Conservation (phyloP, 2,888 invertebrate species). For the Iphiclides podalirius region DNA sequence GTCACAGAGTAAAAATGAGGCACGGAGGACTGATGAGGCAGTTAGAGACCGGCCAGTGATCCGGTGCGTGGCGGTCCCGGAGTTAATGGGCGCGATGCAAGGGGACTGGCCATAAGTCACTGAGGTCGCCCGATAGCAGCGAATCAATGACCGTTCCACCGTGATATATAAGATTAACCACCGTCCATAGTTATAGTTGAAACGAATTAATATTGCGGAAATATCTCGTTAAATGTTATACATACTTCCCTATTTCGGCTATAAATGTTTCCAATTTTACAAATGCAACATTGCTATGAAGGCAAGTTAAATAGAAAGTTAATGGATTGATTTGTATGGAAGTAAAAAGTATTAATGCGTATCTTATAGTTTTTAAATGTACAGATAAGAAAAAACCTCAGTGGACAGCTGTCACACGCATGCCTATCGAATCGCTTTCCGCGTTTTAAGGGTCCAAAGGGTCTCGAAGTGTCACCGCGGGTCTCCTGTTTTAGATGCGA, state of each 20-base stretch:
- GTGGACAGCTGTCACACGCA: conserved; percentile 68
- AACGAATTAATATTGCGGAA: conserved; percentile 70
- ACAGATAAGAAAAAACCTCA: conserved; percentile 41
- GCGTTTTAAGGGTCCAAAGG: conserved; percentile 46
- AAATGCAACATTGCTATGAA: no score
- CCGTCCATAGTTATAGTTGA: conserved; percentile 73
- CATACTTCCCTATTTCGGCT: conserved; percentile 1
- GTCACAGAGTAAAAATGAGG: conserved; percentile 71
- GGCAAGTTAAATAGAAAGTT: no score
- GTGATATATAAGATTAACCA: conserved; percentile 75
- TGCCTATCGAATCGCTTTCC: conserved; percentile 49
- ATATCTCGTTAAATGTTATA: conserved; percentile 62
- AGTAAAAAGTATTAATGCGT: neutral
- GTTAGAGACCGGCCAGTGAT: conserved; percentile 43
- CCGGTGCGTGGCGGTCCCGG: conserved; percentile 27
- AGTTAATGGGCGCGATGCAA: conserved; percentile 59
- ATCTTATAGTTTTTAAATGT: conserved; percentile 3
- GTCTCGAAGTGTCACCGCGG: conserved; percentile 48
- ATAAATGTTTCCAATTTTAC: neutral
- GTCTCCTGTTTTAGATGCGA: conserved; percentile 49
- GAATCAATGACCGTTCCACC: conserved; percentile 75
- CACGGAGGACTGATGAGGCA: conserved; percentile 58
- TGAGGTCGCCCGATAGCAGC: conserved; percentile 62
- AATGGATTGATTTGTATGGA: no score
- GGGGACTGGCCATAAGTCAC: conserved; percentile 73